phyloP scores from a whole-genome alignment of 2,113 vertebrate species.

The Aythya baeri region DNA sequence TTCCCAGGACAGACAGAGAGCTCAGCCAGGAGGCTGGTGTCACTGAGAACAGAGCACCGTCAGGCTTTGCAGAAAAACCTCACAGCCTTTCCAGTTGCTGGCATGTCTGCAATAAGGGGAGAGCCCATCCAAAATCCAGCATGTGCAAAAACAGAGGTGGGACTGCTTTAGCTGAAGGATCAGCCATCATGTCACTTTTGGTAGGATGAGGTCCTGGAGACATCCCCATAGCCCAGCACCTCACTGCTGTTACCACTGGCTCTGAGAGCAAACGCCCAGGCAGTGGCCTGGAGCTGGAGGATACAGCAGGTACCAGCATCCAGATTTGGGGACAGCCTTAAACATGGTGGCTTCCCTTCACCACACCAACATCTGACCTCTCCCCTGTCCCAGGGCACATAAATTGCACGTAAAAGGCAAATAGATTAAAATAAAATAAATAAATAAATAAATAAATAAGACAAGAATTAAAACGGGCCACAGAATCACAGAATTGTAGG shows the following conservation, averaged over 20 bases:
- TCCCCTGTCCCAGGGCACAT: neutral
- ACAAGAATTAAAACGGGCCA: neutral
- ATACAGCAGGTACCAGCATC: neutral
- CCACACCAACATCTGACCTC: too few species aligned
- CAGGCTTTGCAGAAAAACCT: neutral
- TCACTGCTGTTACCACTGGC: too few species aligned
- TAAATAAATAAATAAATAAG: neutral
- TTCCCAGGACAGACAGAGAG: neutral
- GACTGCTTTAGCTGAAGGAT: neutral
- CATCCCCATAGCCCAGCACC: too few species aligned
- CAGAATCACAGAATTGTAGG: too few species aligned
- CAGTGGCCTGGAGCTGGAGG: neutral
- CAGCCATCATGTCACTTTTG: neutral
- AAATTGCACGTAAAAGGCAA: neutral
- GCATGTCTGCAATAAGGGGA: neutral
- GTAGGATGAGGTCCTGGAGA: neutral
- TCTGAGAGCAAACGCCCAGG: too few species aligned
- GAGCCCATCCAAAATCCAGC: neutral
- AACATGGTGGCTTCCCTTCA: neutral
- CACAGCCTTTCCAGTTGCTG: neutral
- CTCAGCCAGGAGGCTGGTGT: neutral
- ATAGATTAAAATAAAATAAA: neutral
- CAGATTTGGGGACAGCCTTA: neutral
- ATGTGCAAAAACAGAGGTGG: rapidly evolving
- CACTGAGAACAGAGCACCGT: rapidly evolving